These are phyloP conservation scores for Acanthaster planci DNA, from an alignment of 35 echinoderm and acorn worm species.

Conservation along the genomic window DNA sequence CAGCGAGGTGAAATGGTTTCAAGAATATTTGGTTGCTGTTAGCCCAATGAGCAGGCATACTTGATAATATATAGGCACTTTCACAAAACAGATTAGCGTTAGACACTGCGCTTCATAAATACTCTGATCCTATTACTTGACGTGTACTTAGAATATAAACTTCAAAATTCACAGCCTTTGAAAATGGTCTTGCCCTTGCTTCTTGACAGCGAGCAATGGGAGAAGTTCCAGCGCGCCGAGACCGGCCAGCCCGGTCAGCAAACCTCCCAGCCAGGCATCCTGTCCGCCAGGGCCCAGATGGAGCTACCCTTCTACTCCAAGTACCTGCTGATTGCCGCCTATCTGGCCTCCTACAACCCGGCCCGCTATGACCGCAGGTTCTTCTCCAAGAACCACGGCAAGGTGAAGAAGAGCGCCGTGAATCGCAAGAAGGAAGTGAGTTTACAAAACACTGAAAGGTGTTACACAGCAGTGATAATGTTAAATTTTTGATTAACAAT, in stretches of 20 bases:
- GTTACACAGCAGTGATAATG: no score
- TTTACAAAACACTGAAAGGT: neutral
- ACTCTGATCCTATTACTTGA: no score
- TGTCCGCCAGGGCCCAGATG: slow-evolving; percentile 68
- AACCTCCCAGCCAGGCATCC: neutral
- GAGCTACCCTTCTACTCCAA: slow-evolving; percentile 98
- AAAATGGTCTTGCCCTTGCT: neutral
- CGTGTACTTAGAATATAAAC: no score
- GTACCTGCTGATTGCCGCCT: slow-evolving; percentile 90
- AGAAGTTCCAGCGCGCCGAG: slow-evolving; percentile 71
- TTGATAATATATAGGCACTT: no score
- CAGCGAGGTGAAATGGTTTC: no score
- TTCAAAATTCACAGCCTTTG: no score
- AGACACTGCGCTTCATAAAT: no score
- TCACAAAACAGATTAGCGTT: no score
- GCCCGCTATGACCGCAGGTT: slow-evolving; percentile 79
- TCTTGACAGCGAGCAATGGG: slow-evolving; percentile 83
- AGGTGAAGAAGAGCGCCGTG: slow-evolving; percentile 80
- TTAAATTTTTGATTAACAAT: no score
- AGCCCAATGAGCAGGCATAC: no score
- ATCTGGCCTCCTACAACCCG: slow-evolving; percentile 94
- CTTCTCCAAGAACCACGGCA: slow-evolving; percentile 95
- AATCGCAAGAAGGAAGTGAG: slow-evolving; percentile 63
- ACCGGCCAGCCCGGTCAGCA: slow-evolving; percentile 18
- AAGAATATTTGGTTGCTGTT: no score